These are phyloP conservation scores for Hydrocynus forskahlii DNA, from an alignment of 2,797 vertebrate genomes.

Conservation along the genomic window DNA sequence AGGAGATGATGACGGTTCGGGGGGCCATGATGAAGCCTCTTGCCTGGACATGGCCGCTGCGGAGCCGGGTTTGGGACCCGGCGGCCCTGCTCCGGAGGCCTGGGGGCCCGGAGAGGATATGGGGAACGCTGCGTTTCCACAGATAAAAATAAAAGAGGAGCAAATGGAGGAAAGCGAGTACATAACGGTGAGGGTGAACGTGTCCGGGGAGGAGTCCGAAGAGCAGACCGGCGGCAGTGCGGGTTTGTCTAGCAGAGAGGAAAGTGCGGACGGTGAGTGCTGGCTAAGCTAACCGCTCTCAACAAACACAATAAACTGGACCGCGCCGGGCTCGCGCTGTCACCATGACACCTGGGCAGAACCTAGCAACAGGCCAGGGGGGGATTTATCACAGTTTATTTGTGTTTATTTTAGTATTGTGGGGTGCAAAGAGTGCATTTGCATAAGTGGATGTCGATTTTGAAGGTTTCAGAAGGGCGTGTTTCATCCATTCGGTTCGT, in stretches of 20 bases:
- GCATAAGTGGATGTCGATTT: background rate
- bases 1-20: background rate
- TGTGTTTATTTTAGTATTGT: background rate
- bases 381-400: background rate
- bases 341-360: no score
- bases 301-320: no score
- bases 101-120: conserved; percentile 42
- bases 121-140: conserved; percentile 20
- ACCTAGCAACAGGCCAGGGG: no score
- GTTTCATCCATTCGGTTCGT: background rate
- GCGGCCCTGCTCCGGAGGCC: conserved; percentile 43
- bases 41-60: conserved; percentile 31
- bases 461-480: background rate
- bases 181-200: conserved; percentile 42
- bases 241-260: conserved; percentile 27
- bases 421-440: background rate
- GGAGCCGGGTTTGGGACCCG: conserved; percentile 23
- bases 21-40: conserved; percentile 2
- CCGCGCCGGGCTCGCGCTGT: no score
- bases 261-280: conserved; percentile 53
- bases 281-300: background rate
- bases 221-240: conserved; percentile 23
- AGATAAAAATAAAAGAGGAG: conserved; percentile 57
- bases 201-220: conserved; percentile 31
- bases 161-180: conserved; percentile 55